phyloP scores from a whole-genome alignment of 1,140 invertebrate species.

The Drosophila busckii region DNA sequence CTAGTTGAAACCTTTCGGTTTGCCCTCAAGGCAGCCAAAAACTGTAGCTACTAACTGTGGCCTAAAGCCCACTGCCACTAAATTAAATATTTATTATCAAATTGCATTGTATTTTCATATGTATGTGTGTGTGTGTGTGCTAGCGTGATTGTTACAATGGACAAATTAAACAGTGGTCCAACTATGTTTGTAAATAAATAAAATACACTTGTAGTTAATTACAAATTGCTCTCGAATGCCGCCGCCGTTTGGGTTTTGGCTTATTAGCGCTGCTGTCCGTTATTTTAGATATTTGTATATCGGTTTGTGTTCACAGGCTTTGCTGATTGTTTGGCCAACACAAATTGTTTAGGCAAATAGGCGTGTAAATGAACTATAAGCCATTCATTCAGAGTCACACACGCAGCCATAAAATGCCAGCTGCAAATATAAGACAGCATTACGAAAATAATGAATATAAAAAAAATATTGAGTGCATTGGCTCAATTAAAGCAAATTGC shows the following conservation, averaged over 20 bases:
- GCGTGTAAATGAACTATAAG: neutral
- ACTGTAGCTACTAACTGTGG: neutral
- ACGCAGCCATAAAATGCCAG: no score
- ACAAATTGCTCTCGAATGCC: constrained; percentile 66
- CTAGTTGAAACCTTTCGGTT: no score
- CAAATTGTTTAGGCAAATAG: constrained; percentile 57
- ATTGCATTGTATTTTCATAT: constrained; percentile 18
- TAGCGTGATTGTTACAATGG: constrained; percentile 37
- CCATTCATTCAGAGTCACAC: no score
- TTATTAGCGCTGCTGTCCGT: constrained; percentile 62
- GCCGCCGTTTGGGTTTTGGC: constrained; percentile 58
- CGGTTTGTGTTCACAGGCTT: no score
- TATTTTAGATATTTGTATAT: constrained; percentile 43
- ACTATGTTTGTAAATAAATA: constrained; percentile 63
- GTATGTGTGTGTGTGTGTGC: constrained; percentile 5
- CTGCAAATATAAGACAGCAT: no score
- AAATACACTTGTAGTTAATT: constrained; percentile 75
- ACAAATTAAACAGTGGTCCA: constrained; percentile 41
- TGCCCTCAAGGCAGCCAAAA: neutral
- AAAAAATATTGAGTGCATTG: neutral
- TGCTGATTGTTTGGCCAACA: no score
- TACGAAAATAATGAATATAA: neutral
- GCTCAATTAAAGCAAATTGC: neutral
- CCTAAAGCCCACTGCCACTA: constrained; percentile 6
- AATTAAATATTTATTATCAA: constrained; percentile 65